phyloP scores from a whole-genome alignment of 2,888 invertebrate genomes.

The Seira sanloemensis region DNA sequence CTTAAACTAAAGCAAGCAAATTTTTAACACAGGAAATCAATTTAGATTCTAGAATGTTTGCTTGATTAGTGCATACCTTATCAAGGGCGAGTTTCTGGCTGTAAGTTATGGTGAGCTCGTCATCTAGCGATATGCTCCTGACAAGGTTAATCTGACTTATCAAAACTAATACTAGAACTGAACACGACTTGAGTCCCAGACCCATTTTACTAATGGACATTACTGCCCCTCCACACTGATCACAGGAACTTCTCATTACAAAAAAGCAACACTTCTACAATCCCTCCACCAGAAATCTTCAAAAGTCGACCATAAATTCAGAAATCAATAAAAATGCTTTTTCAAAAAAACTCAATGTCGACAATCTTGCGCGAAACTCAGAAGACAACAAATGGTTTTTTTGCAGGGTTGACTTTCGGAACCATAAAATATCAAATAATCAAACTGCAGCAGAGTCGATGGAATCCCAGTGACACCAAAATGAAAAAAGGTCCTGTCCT shows the following conservation, averaged over 20 bases:
- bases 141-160: slow-evolving; percentile 15
- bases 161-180: slow-evolving; percentile 41
- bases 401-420: no score
- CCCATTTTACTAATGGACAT: slow-evolving; percentile 28
- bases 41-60: neutral
- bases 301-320: no score
- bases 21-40: neutral
- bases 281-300: no score
- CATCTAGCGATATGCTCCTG: slow-evolving; percentile 40
- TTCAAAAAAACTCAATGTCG: neutral
- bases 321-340: neutral
- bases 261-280: no score
- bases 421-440: neutral
- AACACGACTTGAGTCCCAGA: slow-evolving; percentile 38
- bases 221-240: neutral
- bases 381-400: no score
- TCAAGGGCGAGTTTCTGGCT: slow-evolving; percentile 48
- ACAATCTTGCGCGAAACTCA: no score
- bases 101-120: slow-evolving; percentile 51
- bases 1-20: slow-evolving; percentile 31
- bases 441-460: neutral
- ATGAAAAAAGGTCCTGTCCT: slow-evolving; percentile 9
- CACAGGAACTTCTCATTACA: neutral
- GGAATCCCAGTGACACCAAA: slow-evolving; percentile 43
- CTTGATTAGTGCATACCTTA: slow-evolving; percentile 38